Evolutionary conservation across 1,140 invertebrate species (phyloP).

Genomic region (Cotesia chilonis): DNA sequence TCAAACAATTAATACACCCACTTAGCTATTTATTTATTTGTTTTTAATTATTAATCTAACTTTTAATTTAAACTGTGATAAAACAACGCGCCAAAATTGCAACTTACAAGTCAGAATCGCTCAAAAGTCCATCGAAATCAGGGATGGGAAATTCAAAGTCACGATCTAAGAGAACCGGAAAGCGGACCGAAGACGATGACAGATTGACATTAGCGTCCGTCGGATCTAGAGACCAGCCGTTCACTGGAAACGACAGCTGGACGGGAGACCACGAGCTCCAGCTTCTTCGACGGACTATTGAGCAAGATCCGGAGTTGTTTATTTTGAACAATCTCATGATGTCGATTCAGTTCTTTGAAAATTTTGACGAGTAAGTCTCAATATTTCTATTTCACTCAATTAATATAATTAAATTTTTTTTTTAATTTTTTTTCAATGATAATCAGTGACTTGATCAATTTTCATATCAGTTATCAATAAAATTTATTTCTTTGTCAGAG

Average conservation of each 20-base stretch:
- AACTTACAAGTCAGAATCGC: too few relatives aligned
- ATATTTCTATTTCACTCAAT: too few relatives aligned
- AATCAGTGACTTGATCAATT: slow-evolving; percentile 1
- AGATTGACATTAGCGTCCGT: too few relatives aligned
- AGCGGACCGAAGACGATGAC: too few relatives aligned
- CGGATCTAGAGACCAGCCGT: too few relatives aligned
- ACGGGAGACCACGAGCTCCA: slow-evolving; percentile 46
- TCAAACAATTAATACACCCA: not conserved
- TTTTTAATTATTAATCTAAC: too few relatives aligned
- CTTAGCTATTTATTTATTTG: too few relatives aligned
- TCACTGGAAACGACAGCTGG: too few relatives aligned
- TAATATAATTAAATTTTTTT: too few relatives aligned
- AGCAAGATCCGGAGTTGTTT: slow-evolving; percentile 72
- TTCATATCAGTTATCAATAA: not conserved
- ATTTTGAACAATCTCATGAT: slow-evolving; percentile 80
- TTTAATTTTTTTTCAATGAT: not conserved
- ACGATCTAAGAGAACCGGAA: not conserved
- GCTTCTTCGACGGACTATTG: slow-evolving; percentile 69
- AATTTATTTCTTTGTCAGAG: slow-evolving; percentile 50
- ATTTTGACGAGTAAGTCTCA: slow-evolving; percentile 75
- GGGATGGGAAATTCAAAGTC: slow-evolving; percentile 28
- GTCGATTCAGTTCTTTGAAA: slow-evolving; percentile 79
- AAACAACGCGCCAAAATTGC: not conserved
- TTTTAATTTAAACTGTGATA: too few relatives aligned
- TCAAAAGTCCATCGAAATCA: not conserved